Evolutionary conservation across 2,113 vertebrate genomes (phyloP).

Genomic region (Anarhynchus alexandrinus): DNA sequence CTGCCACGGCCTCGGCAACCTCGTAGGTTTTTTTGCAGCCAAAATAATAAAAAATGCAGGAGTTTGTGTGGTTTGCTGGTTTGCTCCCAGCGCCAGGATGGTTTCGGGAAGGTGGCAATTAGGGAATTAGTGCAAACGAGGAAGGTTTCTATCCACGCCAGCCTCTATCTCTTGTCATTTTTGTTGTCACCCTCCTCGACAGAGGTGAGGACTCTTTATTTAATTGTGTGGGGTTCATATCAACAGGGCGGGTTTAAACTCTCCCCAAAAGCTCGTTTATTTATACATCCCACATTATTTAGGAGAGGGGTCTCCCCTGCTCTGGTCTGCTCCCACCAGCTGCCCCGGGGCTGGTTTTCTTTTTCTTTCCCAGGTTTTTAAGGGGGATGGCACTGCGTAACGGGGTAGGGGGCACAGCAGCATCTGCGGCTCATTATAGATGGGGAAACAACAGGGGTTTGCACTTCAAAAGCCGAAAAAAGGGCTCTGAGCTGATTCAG

Average conservation of each 20-base stretch:
- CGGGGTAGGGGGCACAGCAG: not conserved
- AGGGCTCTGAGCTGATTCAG: not conserved
- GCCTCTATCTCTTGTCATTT: not conserved
- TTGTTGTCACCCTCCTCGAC: not conserved
- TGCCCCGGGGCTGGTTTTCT: not conserved
- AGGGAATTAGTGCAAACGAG: not conserved
- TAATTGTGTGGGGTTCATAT: rapidly evolving
- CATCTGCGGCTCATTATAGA: not conserved
- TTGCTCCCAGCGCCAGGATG: rapidly evolving
- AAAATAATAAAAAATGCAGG: not conserved
- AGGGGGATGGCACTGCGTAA: no score
- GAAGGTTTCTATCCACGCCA: not conserved
- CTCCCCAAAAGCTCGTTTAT: not conserved
- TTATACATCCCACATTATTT: not conserved
- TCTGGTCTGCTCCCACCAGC: not conserved
- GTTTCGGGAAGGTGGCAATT: not conserved
- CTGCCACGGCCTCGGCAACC: not conserved
- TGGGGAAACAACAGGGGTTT: not conserved
- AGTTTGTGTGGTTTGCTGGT: not conserved
- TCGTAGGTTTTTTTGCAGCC: not conserved
- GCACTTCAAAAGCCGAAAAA: not conserved
- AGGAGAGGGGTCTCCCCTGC: not conserved
- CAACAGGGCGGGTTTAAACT: not conserved
- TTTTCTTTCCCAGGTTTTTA: not conserved
- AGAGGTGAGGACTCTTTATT: not conserved